Conservation (phyloP, 2,113 vertebrate genomes). For the Microcebus lehilahytsara region DNA sequence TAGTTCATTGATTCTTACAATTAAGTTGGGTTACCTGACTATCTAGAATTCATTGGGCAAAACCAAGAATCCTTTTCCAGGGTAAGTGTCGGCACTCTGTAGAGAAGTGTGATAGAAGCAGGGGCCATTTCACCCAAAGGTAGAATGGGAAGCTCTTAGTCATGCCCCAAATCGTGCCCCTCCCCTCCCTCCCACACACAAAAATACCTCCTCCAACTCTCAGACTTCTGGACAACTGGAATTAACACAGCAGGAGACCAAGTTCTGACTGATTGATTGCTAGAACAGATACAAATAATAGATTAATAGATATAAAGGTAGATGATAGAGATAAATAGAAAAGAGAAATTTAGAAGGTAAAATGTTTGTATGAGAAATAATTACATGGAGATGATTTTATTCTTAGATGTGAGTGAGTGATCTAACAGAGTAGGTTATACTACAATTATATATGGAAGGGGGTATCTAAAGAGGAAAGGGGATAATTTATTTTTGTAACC, state of each 20-base stretch:
- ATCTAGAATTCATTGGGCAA: neutral
- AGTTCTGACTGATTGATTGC: neutral
- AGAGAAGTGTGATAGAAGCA: neutral
- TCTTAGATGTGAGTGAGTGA: conserved; percentile 40
- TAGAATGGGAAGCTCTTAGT: neutral
- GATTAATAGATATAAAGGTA: neutral
- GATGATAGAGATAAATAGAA: neutral
- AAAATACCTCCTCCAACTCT: neutral
- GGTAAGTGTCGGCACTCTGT: neutral
- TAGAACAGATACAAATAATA: neutral
- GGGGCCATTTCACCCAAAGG: neutral
- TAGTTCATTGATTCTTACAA: neutral
- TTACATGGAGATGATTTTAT: conserved; percentile 46
- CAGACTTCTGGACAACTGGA: neutral
- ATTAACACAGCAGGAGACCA: neutral
- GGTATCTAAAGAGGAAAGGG: neutral
- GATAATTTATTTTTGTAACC: conserved; percentile 43
- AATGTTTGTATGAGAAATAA: neutral
- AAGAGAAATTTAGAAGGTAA: conserved; percentile 3
- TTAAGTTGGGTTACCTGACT: neutral
- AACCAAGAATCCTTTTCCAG: neutral
- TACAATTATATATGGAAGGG: conserved; percentile 9
- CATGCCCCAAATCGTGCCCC: neutral
- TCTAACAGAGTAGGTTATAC: conserved; percentile 15
- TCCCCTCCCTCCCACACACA: neutral